Percentiles rank a stretch among this genome's conserved stretches.
Evolutionary conservation across 2,888 invertebrate genomes (phyloP).

Genomic region (Monopis laevigella): DNA sequence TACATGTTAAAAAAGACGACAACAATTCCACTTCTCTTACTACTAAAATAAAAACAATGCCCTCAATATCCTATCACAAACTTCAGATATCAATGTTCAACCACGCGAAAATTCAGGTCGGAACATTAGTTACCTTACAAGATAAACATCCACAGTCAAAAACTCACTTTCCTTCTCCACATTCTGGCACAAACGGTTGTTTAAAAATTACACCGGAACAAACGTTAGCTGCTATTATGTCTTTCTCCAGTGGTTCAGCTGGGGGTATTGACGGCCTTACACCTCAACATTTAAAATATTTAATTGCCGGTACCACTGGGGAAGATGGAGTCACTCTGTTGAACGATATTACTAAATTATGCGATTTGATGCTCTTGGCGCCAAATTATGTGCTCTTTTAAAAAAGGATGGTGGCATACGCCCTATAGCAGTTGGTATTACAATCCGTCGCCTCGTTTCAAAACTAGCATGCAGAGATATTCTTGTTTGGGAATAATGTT

Average conservation of each 20-base stretch:
- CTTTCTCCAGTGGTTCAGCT: constrained; percentile 10
- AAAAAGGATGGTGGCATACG: neutral
- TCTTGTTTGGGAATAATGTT: neutral
- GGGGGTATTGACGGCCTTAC: constrained; percentile 11
- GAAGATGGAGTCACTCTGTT: neutral
- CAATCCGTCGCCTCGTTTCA: neutral
- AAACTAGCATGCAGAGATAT: neutral
- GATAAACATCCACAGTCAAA: neutral
- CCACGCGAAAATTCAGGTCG: neutral
- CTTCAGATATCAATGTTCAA: too few relatives aligned
- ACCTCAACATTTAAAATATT: constrained; percentile 10
- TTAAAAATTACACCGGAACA: neutral
- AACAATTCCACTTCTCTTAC: too few relatives aligned
- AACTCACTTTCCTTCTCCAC: neutral
- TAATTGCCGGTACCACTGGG: constrained; percentile 9
- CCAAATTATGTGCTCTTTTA: constrained; percentile 8
- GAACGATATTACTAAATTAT: neutral
- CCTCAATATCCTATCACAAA: too few relatives aligned
- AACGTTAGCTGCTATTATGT: neutral
- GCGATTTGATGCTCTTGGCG: constrained; percentile 9
- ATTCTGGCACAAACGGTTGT: neutral
- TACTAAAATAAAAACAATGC: too few relatives aligned
- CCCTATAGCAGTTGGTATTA: neutral
- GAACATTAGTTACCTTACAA: neutral
- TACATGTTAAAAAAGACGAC: too few relatives aligned